phyloP scores from a whole-genome alignment of 2,888 invertebrate genomes.

The Heliconius ethilla region DNA sequence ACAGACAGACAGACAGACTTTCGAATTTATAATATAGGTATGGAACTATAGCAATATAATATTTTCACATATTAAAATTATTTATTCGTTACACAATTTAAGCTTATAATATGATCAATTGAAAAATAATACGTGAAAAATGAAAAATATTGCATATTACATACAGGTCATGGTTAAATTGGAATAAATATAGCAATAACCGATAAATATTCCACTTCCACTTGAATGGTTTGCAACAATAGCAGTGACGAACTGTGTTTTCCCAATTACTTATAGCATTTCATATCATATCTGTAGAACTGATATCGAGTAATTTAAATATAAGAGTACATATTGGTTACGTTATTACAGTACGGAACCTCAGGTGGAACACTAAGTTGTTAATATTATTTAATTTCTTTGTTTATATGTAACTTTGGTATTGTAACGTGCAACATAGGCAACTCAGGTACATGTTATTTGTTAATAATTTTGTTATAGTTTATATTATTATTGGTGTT shows the following conservation, averaged over 20 bases:
- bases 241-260: slow-evolving; percentile 23
- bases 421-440: neutral
- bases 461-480: neutral
- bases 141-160: too few relatives aligned
- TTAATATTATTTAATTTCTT: neutral
- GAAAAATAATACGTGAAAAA: too few relatives aligned
- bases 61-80: too few relatives aligned
- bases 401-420: neutral
- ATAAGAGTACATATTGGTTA: neutral
- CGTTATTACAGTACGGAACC: slow-evolving; percentile 15
- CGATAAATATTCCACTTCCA: slow-evolving; percentile 9
- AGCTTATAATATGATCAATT: too few relatives aligned
- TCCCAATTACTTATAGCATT: slow-evolving; percentile 27
- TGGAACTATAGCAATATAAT: too few relatives aligned
- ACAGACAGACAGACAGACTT: too few relatives aligned
- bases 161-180: too few relatives aligned
- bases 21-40: too few relatives aligned
- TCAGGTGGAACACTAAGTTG: neutral
- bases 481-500: neutral
- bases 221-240: slow-evolving; percentile 10
- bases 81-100: too few relatives aligned
- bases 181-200: neutral
- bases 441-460: slow-evolving; percentile 4
- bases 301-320: slow-evolving; percentile 16
- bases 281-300: slow-evolving; percentile 16